phyloP scores from a whole-genome alignment of 2,113 vertebrate species.

The Glareola pratincola region DNA sequence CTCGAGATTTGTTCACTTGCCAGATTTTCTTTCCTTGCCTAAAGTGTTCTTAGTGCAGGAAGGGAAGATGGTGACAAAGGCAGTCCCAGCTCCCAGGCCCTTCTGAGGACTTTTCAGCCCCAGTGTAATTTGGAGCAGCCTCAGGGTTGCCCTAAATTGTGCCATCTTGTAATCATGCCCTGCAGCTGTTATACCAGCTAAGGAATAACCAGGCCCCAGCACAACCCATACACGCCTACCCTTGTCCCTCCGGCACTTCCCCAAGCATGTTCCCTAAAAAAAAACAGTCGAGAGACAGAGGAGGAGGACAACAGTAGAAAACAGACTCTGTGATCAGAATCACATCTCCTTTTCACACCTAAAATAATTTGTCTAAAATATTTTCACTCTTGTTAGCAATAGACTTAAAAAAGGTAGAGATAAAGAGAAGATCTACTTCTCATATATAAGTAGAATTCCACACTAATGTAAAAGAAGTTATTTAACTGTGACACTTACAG shows the following conservation, averaged over 20 bases:
- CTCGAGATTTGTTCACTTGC: background rate
- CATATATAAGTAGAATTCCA: background rate
- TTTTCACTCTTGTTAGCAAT: background rate
- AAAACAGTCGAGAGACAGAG: background rate
- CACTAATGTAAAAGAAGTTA: background rate
- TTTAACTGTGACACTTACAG: background rate
- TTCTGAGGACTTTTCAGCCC: background rate
- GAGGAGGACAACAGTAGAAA: background rate
- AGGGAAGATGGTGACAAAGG: background rate
- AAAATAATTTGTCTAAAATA: background rate
- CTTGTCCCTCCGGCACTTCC: background rate
- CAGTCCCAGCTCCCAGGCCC: background rate
- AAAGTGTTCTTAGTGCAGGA: background rate
- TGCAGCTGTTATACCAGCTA: background rate
- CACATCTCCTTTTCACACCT: background rate
- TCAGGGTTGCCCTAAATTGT: background rate
- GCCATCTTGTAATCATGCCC: background rate
- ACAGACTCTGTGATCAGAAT: background rate
- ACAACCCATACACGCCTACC: background rate
- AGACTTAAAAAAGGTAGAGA: background rate
- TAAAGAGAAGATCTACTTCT: background rate
- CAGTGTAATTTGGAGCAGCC: background rate
- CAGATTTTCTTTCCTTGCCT: background rate
- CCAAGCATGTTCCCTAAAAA: background rate
- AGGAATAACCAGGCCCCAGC: background rate